phyloP scores from a whole-genome alignment of 2,113 vertebrate genomes.

The Diglossa brunneiventris region DNA sequence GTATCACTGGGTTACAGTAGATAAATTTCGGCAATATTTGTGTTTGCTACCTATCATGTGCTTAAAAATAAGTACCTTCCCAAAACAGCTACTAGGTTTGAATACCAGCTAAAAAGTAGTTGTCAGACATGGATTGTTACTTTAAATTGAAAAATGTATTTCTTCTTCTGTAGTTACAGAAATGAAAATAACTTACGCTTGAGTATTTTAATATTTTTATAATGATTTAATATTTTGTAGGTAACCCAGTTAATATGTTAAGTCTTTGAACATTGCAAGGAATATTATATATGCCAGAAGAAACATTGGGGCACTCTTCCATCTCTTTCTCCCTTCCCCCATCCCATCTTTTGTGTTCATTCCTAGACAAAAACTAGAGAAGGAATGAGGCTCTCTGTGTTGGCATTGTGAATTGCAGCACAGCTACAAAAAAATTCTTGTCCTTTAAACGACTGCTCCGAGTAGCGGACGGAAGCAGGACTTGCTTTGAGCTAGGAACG shows the following conservation, averaged over 20 bases:
- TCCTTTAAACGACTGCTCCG: not conserved
- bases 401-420: not conserved
- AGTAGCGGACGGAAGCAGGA: not conserved
- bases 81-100: not conserved
- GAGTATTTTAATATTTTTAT: not conserved
- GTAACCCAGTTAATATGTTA: not conserved
- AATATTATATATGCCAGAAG: not conserved
- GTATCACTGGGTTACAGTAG: not conserved
- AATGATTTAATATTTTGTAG: not conserved
- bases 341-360: not conserved
- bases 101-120: not conserved
- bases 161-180: not conserved
- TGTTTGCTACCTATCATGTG: not conserved
- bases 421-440: slow-evolving; percentile 10
- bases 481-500: not conserved
- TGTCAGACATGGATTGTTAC: fast-evolving
- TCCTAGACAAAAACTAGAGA: not conserved
- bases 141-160: not conserved
- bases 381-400: not conserved
- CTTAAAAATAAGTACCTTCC: not conserved
- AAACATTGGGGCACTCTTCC: not conserved
- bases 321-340: not conserved
- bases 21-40: not conserved
- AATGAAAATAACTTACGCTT: not conserved
- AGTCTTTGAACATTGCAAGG: not conserved